These are phyloP conservation scores for Pseudopipra pipra DNA, from an alignment of 2,113 vertebrate genomes.

Conservation along the genomic window DNA sequence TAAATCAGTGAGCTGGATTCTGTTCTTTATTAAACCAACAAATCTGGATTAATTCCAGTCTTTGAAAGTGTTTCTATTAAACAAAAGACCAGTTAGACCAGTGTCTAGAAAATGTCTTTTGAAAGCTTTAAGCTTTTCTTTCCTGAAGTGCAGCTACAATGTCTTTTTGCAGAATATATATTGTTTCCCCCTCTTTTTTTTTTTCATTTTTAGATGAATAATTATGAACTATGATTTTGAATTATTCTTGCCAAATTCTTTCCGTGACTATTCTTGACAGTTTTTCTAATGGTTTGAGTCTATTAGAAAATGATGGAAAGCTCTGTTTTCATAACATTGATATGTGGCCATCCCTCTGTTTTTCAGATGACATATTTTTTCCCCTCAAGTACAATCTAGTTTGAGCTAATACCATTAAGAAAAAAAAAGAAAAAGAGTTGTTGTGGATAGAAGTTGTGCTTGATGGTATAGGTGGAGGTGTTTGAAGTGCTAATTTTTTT, in stretches of 20 bases:
- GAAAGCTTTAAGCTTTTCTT: not conserved
- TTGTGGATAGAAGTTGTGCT: not conserved
- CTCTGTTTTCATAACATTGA: not conserved
- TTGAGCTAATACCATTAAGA: not conserved
- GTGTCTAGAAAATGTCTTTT: not conserved
- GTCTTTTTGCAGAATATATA: not conserved
- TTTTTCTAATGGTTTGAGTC: not conserved
- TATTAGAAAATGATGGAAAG: not conserved
- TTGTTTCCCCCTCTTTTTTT: rapidly evolving
- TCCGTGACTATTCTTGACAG: not conserved
- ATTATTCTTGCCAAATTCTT: not conserved
- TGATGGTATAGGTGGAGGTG: conserved; percentile 35
- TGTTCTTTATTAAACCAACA: conserved; percentile 55
- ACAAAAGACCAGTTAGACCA: not conserved
- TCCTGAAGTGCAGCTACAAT: not conserved
- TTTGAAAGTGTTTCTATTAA: conserved; percentile 27
- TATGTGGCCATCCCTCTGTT: not conserved
- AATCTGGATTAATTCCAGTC: conserved; percentile 34
- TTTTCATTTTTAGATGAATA: not conserved
- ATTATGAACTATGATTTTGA: not conserved
- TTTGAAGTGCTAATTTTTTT: conserved; percentile 41
- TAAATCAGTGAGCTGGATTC: conserved; percentile 45
- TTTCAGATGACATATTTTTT: not conserved
- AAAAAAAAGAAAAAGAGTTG: not conserved
- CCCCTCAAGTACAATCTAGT: not conserved